Evolutionary conservation across 1,140 invertebrate genomes (phyloP).

Genomic region (Caenorhabditis inopinata): DNA sequence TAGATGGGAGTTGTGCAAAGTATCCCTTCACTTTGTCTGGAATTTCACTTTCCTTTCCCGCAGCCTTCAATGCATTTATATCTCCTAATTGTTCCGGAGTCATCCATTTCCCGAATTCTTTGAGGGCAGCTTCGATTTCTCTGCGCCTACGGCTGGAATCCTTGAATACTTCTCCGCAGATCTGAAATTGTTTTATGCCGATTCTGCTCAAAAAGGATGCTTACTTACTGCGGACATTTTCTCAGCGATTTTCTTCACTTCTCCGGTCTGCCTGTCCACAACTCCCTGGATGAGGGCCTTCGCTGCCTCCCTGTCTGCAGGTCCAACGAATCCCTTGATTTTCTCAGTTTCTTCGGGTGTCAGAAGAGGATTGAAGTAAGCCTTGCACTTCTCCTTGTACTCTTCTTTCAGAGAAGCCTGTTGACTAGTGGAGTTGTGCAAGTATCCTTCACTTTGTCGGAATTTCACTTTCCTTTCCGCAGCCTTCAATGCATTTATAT

Average conservation of each 20-base stretch:
- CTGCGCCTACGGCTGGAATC: neutral
- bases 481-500: neutral
- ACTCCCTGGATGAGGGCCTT: neutral
- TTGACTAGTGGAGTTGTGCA: neutral
- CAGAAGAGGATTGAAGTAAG: neutral
- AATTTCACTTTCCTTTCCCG: slow-evolving; percentile 11
- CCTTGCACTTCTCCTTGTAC: neutral
- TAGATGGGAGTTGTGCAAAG: slow-evolving; percentile 27
- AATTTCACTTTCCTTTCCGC: neutral
- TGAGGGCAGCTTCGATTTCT: slow-evolving; percentile 5
- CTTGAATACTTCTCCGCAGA: slow-evolving; percentile 32
- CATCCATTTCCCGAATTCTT: slow-evolving; percentile 37
- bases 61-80: neutral
- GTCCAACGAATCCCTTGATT: neutral
- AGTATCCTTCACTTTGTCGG: neutral
- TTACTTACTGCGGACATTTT: slow-evolving; percentile 17
- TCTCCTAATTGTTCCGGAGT: slow-evolving; percentile 27
- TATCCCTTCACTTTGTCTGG: neutral
- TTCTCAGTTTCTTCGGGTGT: neutral
- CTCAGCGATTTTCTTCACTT: slow-evolving; percentile 23
- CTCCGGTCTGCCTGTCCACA: slow-evolving; percentile 2
- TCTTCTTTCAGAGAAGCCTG: neutral
- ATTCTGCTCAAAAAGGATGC: neutral
- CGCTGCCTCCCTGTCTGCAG: slow-evolving; percentile 6
- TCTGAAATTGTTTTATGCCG: neutral